Evolutionary conservation across 2,888 invertebrate species (phyloP), one percentile per base, ranked within the genome.

Genomic region (Notodonta ziczac): DNA sequence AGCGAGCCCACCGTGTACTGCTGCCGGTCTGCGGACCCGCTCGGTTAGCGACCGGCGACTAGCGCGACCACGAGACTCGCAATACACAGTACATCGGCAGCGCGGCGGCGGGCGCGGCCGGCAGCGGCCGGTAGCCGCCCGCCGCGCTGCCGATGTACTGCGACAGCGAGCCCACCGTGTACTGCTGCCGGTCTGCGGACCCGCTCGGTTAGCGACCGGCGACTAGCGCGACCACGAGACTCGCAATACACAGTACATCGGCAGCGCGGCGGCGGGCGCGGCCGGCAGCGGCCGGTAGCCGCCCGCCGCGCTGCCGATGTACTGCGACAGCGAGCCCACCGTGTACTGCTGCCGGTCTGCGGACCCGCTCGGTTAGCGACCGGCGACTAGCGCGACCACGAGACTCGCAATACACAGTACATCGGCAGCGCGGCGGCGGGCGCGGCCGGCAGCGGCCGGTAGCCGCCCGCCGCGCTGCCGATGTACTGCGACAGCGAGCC

Each of bases 401-500:
- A 1, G 2, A 24, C 24, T 24, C 24, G 24, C 24, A 24, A 24
- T 24, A 24, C 24, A 24, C 24, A 24, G 24, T 24, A 24, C 24
- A 24, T 24, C 24, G 24, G 24, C 24, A 24, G 24, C 24, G 24
- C 24, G 24, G 24, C 24, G 24, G 24, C 24, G 24, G 24, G 24
- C 24, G 98, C 97, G 2, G 94, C 86, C 0, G 99, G 98, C 73
- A 99, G 94, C 63, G 98, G 96, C 67, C 97, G 96, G 93, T 99
- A 99, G 5, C 98, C 99, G 48, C 93, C 94, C 1, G 98, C 98
- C 62, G 97, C 95, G 77, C 95, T 94, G 78, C 99, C 98, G 65
- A 99, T 95, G 85, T 98, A 98, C 92, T 99, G 99, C 0, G 99
- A 99, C 60, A 99, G 91, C 0, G 99, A 98, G 3, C 99, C 99